Evolutionary conservation across 2,113 vertebrate genomes (phyloP).

Genomic region (Pavo muticus): DNA sequence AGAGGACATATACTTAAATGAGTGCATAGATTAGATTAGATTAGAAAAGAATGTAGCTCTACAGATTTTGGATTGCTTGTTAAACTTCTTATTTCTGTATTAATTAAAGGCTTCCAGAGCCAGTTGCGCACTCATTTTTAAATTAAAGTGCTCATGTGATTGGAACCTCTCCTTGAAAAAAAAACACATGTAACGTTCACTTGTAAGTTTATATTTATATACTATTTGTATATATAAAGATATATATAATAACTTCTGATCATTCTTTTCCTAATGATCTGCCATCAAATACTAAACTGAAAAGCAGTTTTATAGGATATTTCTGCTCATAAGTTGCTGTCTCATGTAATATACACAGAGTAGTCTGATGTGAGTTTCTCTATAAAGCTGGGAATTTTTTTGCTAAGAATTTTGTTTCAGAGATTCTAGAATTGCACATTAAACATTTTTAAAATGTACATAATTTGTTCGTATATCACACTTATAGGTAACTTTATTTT

Average conservation of each 20-base stretch:
- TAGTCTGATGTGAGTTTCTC: background rate
- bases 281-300: background rate
- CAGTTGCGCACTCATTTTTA: background rate
- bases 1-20: background rate
- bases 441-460: background rate
- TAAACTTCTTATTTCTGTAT: conserved; percentile 34
- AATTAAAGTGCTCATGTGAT: conserved; percentile 1
- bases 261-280: conserved; percentile 2
- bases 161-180: background rate
- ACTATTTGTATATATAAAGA: background rate
- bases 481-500: background rate
- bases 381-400: accelerated
- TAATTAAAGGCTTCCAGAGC: conserved; percentile 47
- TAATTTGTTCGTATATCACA: background rate
- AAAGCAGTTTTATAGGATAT: background rate
- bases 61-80: background rate
- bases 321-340: background rate
- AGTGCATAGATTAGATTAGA: conserved; percentile 27
- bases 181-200: background rate
- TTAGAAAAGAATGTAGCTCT: background rate
- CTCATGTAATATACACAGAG: background rate
- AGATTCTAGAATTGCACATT: background rate
- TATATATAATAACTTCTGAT: background rate
- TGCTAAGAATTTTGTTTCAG: background rate
- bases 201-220: background rate